Evolutionary conservation across 2,797 vertebrate species (phyloP).

Genomic region (Momotus momota): DNA sequence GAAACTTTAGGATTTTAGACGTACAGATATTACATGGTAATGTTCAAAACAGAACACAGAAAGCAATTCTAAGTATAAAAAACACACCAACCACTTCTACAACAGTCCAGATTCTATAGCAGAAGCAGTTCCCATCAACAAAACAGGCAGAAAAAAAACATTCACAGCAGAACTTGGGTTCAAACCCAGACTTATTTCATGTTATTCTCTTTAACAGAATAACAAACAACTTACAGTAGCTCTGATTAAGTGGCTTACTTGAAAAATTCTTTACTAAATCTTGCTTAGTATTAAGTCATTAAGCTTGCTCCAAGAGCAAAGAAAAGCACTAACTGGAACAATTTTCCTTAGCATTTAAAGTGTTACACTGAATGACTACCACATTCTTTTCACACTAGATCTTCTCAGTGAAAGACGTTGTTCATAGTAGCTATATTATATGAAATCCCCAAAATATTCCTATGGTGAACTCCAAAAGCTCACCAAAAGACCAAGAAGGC

Average conservation of each 20-base stretch:
- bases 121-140: not conserved
- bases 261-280: constrained; percentile 1
- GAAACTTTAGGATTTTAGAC: not conserved
- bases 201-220: not conserved
- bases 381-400: not conserved
- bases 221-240: not conserved
- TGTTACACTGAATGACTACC: not conserved
- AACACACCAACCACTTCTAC: not conserved
- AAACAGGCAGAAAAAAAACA: not conserved
- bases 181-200: not conserved
- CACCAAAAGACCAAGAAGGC: not conserved
- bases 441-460: not conserved
- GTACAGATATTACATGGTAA: not conserved
- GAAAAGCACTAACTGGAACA: not conserved
- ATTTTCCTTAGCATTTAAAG: not conserved
- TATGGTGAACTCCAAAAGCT: not conserved
- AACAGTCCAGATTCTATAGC: not conserved
- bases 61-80: not conserved
- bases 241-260: not conserved
- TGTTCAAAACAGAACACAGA: not conserved
- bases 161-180: not conserved
- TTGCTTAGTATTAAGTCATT: not conserved
- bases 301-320: not conserved
- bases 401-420: not conserved
- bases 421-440: not conserved